A percentile compares a stretch with the other conserved stretches of the same genome.
Conservation (phyloP, 2,797 vertebrate genomes). For the Orientallactaga sibirica region DNA sequence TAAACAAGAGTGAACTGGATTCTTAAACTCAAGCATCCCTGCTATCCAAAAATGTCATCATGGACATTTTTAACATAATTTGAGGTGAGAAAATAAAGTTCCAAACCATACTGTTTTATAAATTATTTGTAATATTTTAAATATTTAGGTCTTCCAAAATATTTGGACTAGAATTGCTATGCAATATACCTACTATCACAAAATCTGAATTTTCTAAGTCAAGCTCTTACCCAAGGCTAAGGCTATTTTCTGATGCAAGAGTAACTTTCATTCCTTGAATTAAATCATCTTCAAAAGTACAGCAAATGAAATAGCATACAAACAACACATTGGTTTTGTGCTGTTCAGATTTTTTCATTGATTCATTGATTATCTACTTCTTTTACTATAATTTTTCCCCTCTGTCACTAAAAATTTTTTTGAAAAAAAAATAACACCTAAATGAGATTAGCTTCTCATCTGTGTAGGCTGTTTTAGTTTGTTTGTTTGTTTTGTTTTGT, state of each 20-base stretch:
- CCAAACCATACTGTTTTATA: neutral
- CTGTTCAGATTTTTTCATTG: neutral
- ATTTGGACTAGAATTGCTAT: conserved; percentile 31
- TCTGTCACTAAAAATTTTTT: neutral
- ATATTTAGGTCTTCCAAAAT: conserved; percentile 8
- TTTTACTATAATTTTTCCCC: conserved; percentile 2
- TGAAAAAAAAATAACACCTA: neutral
- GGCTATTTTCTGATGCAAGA: conserved; percentile 20
- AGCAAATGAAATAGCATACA: neutral
- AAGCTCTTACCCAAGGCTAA: neutral
- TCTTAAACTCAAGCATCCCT: neutral
- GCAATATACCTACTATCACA: neutral
- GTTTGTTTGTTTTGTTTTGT: no score
- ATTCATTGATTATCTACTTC: neutral
- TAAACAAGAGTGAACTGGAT: neutral
- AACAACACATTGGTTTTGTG: conserved; percentile 33
- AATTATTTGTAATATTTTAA: conserved; percentile 18
- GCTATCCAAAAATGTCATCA: neutral
- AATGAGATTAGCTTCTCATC: conserved; percentile 13
- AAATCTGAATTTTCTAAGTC: conserved; percentile 35
- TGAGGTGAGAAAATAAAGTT: neutral
- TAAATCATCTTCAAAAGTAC: neutral
- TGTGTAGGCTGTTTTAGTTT: neutral
- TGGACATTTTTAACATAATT: conserved; percentile 7
- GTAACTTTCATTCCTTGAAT: neutral